Evolutionary conservation across 1,140 invertebrate species (phyloP), one percentile per base, ranked within the genome.

Genomic region (Rhopalosiphum padi): DNA sequence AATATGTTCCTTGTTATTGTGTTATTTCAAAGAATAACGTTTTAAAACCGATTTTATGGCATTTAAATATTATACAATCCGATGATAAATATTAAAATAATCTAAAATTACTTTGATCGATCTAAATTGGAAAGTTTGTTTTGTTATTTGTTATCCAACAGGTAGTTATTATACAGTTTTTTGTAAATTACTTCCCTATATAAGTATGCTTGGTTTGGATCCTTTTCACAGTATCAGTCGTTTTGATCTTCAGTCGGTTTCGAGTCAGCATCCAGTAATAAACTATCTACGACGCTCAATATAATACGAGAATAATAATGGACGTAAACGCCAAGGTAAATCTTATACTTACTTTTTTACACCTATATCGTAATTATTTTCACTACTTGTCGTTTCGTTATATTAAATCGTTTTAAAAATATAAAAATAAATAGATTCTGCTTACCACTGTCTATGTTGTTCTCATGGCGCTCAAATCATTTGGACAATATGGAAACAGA

Each of bases 41-140:
- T 23, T 23, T 89, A 41, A 87, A 48, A 48, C 48, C 46, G n/a
- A 87, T 89, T 89, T 41, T 55, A 89, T 55, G 35, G 9, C 9
- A 5, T 55, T 89, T 41, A 37, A 53, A 25, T 89, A 37, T 55
- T 53, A 89, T 35, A 55, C 88, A 30, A 89, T 89, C 51, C 1
- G 9, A 23, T 2, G 48, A 37, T 41, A 53, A 11, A 1, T 55
- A 89, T 35, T 25, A 23, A 86, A n/a, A 37, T 89, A 89, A 6
- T 53, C 15, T 35, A 53, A 89, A 89, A 89, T 55, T 55, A 89
- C 51, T 41, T 37, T 55, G 37, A 89, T 89, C 15, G n/a, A 55
- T 35, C 15, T 9, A 35, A 55, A 89, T 89, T 89, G 48, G 88
- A 89, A 89, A 89, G 88, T 55, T 41, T 21, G 23, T 89, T 35